Percentiles rank a stretch among this genome's conserved stretches.
Conservation (phyloP, 92 coral and sea anemone species). For the Paragorgia papillata region DNA sequence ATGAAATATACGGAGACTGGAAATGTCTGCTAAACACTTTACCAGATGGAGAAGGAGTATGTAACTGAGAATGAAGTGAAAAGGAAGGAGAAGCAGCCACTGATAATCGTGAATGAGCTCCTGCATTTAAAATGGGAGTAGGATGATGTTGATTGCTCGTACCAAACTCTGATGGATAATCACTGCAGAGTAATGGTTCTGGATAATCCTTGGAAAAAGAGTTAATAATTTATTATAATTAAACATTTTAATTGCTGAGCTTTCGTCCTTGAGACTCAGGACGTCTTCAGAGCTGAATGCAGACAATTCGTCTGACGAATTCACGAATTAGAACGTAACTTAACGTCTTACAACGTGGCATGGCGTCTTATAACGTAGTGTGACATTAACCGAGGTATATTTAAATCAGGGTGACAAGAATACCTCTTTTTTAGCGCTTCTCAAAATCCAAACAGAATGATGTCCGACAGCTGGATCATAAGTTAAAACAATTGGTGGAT, state of each 20-base stretch:
- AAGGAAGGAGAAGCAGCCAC: constrained; percentile 78
- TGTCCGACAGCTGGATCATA: constrained; percentile 83
- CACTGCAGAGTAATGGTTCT: constrained; percentile 65
- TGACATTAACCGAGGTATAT: too few species aligned
- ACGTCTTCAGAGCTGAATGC: too few species aligned
- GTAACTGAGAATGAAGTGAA: constrained; percentile 64
- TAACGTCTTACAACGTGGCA: too few species aligned
- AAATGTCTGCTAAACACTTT: not conserved
- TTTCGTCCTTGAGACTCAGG: too few species aligned
- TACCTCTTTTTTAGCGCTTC: constrained; percentile 86
- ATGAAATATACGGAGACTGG: constrained; percentile 63
- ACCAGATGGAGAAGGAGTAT: constrained; percentile 74
- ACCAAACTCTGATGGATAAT: constrained; percentile 56
- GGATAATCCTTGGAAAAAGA: constrained; percentile 73
- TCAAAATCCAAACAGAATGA: constrained; percentile 80
- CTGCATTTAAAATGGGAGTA: constrained; percentile 74
- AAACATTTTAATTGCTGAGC: too few species aligned
- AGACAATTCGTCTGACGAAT: too few species aligned
- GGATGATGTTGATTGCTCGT: constrained; percentile 65
- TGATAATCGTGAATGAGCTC: constrained; percentile 81
- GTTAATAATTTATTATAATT: too few species aligned
- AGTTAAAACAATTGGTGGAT: constrained; percentile 75
- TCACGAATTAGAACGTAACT: too few species aligned
- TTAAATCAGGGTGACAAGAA: not conserved
- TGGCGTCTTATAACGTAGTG: too few species aligned